phyloP scores from a whole-genome alignment of 2,113 vertebrate genomes.

The Prionailurus viverrinus region DNA sequence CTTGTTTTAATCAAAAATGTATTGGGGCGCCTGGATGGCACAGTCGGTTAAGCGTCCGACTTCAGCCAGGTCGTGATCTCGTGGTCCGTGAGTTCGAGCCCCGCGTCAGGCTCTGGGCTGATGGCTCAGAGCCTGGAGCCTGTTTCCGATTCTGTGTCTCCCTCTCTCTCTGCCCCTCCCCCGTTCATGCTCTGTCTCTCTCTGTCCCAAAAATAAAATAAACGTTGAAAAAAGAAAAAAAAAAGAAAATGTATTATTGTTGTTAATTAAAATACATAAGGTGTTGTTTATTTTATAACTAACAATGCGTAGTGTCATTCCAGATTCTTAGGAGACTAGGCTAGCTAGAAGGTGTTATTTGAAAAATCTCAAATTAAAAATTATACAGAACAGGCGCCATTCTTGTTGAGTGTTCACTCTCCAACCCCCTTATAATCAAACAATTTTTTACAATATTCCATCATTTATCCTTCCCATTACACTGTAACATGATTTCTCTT shows the following conservation, averaged over 20 bases:
- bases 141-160: too few species aligned
- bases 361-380: slow-evolving; percentile 32
- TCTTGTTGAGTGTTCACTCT: not conserved
- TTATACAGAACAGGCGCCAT: not conserved
- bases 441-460: not conserved
- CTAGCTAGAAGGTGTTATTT: not conserved
- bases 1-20: not conserved
- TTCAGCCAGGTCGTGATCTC: too few species aligned
- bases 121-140: too few species aligned
- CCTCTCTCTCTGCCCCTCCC: too few species aligned
- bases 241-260: not conserved
- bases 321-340: not conserved
- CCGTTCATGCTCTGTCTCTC: too few species aligned
- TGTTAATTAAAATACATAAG: not conserved
- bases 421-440: not conserved
- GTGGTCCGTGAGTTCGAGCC: too few species aligned
- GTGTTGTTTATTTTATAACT: not conserved
- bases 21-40: not conserved
- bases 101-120: too few species aligned
- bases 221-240: not conserved
- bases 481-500: not conserved
- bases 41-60: too few species aligned
- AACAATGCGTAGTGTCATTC: not conserved
- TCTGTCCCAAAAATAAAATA: too few species aligned
- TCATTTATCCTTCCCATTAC: not conserved